phyloP scores from a whole-genome alignment of 2,113 vertebrate genomes.

The Neodon shergylaensis region DNA sequence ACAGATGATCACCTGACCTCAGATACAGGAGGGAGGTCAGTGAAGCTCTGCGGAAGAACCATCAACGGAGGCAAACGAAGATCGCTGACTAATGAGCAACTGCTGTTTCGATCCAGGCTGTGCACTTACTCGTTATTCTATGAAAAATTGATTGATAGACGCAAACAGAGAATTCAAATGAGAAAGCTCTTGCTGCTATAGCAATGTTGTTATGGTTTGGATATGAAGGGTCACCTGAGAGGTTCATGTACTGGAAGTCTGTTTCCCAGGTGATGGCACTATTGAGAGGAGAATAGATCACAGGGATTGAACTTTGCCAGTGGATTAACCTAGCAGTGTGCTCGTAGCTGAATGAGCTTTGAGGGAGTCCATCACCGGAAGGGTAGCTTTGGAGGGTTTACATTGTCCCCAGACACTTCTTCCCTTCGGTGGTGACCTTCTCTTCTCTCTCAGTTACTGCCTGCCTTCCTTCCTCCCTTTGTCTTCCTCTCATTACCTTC shows the following conservation, averaged over 20 bases:
- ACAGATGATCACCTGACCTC: neutral
- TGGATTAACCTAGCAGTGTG: neutral
- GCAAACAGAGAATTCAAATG: neutral
- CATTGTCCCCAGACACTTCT: neutral
- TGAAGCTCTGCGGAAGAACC: neutral
- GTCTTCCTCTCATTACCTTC: neutral
- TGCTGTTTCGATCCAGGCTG: neutral
- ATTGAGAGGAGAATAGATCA: neutral
- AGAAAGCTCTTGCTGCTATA: neutral
- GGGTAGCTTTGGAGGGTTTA: neutral
- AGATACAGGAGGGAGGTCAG: neutral
- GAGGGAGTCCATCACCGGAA: neutral
- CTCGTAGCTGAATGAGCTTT: neutral
- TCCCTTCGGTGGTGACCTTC: neutral
- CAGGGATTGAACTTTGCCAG: neutral
- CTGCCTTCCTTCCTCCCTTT: neutral
- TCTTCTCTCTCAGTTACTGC: neutral
- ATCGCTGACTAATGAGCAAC: neutral
- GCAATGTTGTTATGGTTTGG: neutral
- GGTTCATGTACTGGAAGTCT: neutral
- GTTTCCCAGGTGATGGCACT: neutral
- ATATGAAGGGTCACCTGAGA: neutral
- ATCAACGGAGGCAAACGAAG: neutral
- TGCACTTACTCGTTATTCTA: neutral
- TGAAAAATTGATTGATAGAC: neutral